Evolutionary conservation across 2,113 vertebrate species (phyloP), one percentile per base, ranked within the genome.

Genomic region (Halcyon senegalensis): DNA sequence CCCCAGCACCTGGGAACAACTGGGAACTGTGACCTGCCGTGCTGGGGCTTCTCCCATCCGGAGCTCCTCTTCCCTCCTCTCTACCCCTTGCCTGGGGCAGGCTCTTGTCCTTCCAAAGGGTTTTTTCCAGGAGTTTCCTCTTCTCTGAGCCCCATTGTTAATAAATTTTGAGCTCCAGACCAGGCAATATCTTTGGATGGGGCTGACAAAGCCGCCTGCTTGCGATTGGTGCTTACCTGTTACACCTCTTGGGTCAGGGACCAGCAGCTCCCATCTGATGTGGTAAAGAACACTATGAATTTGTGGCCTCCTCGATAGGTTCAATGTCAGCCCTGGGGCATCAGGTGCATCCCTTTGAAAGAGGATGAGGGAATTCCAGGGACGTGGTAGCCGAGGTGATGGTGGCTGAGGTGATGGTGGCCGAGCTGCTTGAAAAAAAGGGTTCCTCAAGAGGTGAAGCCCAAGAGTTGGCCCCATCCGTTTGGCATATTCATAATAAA

Each of bases 271-370:
- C 39, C 14, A 10, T 30, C 55, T 1, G 19, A 5, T 17, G 27
- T 11, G 55, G 27, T 28, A 39, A 75, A 13, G 9, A 9, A 33
- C 1, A 0, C 14, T 60, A 19, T 43, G 7, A 37, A 44, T n/a
- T 6, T 25, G 21, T 18, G 37, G 48, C 23, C 1, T 48, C 18
- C 4, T 28, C 1, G 0, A n/a, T 15, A 46, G 33, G 75, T 33
- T n/a, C 0, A 1, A 18, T 46, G 46, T 15, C 18, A 46, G 41
- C 48, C 58, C 39, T 6, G 66, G 28, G 66, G n/a, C n/a, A 12
- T 63, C 43, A 10, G 30, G 21, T 1, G 1, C 64, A 35, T 63
- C 72, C n/a, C 30, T 48, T 63, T 0, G 4, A 58, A 53, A 44
- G 44, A 44, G 27, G 62, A 18, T 56, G 31, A 17, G 35, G 56